phyloP scores from a whole-genome alignment of 2,797 vertebrate species.

The Anguilla pacifica region DNA sequence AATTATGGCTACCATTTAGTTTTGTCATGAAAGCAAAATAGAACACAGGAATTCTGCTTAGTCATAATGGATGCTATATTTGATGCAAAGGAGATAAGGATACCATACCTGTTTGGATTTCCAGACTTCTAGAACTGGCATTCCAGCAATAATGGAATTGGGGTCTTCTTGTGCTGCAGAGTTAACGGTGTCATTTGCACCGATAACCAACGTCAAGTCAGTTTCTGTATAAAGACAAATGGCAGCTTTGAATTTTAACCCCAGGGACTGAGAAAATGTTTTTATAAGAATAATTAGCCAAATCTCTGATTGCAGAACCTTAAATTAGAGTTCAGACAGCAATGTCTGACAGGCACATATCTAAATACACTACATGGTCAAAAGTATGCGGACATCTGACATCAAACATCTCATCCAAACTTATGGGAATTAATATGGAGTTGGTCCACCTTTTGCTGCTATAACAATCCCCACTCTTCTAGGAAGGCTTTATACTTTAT shows the following conservation, averaged over 20 bases:
- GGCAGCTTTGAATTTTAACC: background rate
- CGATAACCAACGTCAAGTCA: constrained; percentile 71
- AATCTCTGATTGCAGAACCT: too few species aligned
- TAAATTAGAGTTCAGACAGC: too few species aligned
- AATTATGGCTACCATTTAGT: background rate
- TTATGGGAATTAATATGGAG: too few species aligned
- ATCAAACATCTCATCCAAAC: too few species aligned
- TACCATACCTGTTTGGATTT: constrained; percentile 75
- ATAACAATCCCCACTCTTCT: too few species aligned
- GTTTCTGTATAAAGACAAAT: constrained; percentile 61
- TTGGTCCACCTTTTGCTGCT: too few species aligned
- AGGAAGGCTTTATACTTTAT: too few species aligned
- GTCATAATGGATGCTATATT: background rate
- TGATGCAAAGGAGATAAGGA: background rate
- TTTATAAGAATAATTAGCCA: too few species aligned
- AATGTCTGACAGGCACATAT: background rate
- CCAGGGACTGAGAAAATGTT: too few species aligned
- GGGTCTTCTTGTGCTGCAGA: constrained; percentile 78
- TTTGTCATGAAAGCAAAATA: background rate
- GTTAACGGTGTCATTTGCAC: constrained; percentile 78
- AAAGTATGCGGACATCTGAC: too few species aligned
- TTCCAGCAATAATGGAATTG: constrained; percentile 71
- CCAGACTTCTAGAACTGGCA: constrained; percentile 74
- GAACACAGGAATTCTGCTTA: background rate
- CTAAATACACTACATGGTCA: too few species aligned